Percentiles rank a stretch among this genome's conserved stretches.
These are phyloP conservation scores for Drosophila busckii DNA, from an alignment of 1,140 invertebrate species.

Conservation along the genomic window DNA sequence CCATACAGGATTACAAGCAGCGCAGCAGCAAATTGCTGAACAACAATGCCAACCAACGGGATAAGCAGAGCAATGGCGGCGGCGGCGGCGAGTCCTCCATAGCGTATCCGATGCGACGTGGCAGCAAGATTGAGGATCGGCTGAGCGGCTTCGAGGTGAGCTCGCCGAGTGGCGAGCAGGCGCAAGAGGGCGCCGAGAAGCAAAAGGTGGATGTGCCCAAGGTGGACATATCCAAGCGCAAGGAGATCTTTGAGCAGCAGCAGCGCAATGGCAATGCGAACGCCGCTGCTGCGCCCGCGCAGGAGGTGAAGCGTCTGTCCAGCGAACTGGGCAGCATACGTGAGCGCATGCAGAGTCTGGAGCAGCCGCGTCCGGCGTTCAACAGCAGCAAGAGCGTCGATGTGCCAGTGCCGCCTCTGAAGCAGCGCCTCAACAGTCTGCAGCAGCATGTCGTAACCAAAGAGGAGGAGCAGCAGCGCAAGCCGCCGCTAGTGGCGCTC, in stretches of 20 bases:
- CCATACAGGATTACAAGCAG: conserved; percentile 90
- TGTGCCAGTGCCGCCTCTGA: conserved; percentile 70
- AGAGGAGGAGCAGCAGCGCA: conserved; percentile 66
- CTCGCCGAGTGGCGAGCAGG: conserved; percentile 77
- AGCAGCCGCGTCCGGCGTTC: conserved; percentile 81
- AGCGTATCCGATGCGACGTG: conserved; percentile 60
- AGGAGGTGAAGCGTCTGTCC: conserved; percentile 80
- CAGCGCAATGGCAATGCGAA: conserved; percentile 40
- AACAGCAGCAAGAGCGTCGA: conserved; percentile 78
- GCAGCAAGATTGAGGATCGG: conserved; percentile 75
- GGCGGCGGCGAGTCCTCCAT: conserved; percentile 44
- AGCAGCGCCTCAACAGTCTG: conserved; percentile 73
- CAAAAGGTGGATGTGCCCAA: conserved; percentile 84
- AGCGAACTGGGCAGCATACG: conserved; percentile 83
- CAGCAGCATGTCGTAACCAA: conserved; percentile 74
- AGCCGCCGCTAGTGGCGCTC: conserved; percentile 65
- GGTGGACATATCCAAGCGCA: conserved; percentile 89
- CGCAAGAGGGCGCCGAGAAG: conserved; percentile 68
- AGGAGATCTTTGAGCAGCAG: conserved; percentile 88
- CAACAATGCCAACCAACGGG: conserved; percentile 41
- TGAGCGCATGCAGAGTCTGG: conserved; percentile 83
- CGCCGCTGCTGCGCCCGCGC: conserved; percentile 32
- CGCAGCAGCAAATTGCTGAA: conserved; percentile 68
- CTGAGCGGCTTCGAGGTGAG: conserved; percentile 72
- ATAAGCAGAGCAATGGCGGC: conserved; percentile 1